Percentiles rank a stretch among this genome's conserved stretches.
phyloP scores from a whole-genome alignment of 2,113 vertebrate genomes.

The Carassius auratus region DNA sequence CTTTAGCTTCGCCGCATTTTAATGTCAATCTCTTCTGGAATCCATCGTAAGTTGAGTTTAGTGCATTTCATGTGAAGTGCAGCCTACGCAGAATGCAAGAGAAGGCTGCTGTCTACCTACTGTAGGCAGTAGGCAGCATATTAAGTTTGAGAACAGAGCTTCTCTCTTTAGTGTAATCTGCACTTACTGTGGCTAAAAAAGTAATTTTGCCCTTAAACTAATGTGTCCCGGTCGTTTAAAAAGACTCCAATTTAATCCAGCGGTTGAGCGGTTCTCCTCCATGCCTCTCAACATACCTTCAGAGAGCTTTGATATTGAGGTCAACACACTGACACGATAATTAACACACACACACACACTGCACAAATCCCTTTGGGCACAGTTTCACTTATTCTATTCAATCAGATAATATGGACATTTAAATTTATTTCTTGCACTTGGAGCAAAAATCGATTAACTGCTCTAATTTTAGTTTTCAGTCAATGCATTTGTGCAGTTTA shows the following conservation, averaged over 20 bases:
- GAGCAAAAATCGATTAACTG: slow-evolving; percentile 42
- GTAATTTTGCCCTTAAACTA: slow-evolving; percentile 29
- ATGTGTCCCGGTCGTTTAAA: slow-evolving; percentile 17
- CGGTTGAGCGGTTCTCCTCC: background rate
- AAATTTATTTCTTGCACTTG: slow-evolving; percentile 37
- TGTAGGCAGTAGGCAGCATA: background rate
- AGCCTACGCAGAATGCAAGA: background rate
- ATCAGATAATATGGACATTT: slow-evolving; percentile 51
- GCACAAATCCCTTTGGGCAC: slow-evolving; percentile 26
- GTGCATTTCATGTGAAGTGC: background rate
- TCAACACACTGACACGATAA: slow-evolving; percentile 57
- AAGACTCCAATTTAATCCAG: slow-evolving; percentile 39
- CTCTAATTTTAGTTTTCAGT: slow-evolving; percentile 47
- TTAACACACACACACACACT: slow-evolving; percentile 46
- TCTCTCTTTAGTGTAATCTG: slow-evolving; percentile 29
- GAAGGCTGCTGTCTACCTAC: background rate
- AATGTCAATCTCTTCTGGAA: background rate
- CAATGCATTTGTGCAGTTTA: background rate
- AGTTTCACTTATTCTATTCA: slow-evolving; percentile 25
- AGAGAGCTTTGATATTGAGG: slow-evolving; percentile 56
- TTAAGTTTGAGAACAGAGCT: background rate
- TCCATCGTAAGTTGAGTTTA: background rate
- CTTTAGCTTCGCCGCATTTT: background rate
- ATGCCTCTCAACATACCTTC: slow-evolving; percentile 52
- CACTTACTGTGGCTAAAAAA: slow-evolving; percentile 29